A percentile compares a stretch with the other conserved stretches of the same genome.
Conservation (phyloP, 2,113 vertebrate species). For the Struthio camelus region DNA sequence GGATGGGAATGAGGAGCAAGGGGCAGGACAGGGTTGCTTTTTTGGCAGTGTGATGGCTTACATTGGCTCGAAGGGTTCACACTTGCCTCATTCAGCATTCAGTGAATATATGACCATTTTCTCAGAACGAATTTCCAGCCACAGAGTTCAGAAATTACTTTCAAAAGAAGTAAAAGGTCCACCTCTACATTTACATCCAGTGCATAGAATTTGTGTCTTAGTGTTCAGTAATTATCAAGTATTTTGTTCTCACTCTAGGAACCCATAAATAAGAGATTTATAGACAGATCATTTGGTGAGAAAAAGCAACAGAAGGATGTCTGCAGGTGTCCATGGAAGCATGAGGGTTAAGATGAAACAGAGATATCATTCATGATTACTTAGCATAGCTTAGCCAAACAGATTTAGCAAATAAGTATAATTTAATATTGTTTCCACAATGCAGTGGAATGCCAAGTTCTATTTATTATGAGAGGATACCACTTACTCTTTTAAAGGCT, state of each 20-base stretch:
- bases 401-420: background rate
- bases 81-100: background rate
- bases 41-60: background rate
- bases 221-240: background rate
- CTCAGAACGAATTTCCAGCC: background rate
- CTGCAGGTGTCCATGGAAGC: background rate
- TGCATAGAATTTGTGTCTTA: background rate
- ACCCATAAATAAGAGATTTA: background rate
- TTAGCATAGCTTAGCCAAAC: background rate
- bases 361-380: background rate
- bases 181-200: background rate
- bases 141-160: background rate
- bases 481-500: background rate
- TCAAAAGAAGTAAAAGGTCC: background rate
- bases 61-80: background rate
- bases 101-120: background rate
- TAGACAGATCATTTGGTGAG: background rate
- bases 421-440: background rate
- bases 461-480: background rate
- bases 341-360: background rate
- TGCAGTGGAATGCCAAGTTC: background rate
- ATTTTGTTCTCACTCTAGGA: background rate
- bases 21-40: accelerated
- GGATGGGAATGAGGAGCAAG: background rate
- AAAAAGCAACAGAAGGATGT: background rate